Percentiles rank a stretch among this genome's conserved stretches.
phyloP scores from a whole-genome alignment of 64 coral and sea anemone species.

The Stylophora pistillata region DNA sequence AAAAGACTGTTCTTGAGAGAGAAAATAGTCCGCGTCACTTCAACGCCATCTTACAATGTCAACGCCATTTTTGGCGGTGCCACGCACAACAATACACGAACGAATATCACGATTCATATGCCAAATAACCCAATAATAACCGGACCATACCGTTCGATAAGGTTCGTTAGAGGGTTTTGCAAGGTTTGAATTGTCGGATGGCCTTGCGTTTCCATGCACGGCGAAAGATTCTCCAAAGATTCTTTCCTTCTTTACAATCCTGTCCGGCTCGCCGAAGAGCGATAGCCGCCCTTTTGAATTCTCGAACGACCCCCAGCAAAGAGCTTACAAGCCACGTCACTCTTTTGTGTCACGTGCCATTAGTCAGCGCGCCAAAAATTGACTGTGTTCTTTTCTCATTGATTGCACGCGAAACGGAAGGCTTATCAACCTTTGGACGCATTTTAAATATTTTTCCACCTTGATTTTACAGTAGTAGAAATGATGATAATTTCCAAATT shows the following conservation, averaged over 20 bases:
- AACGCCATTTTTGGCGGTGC: constrained; percentile 90
- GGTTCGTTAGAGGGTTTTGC: constrained; percentile 84
- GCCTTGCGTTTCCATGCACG: constrained; percentile 99
- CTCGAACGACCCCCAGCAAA: constrained; percentile 93
- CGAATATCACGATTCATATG: constrained; percentile 63
- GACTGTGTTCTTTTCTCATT: constrained; percentile 9
- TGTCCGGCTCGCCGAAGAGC: constrained; percentile 82
- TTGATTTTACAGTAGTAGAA: not conserved
- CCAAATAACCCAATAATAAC: constrained; percentile 68
- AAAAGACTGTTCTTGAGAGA: constrained; percentile 44
- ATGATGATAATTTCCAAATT: too few relatives aligned
- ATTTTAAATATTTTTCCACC: not conserved
- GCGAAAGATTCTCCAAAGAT: constrained; percentile 81
- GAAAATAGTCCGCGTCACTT: constrained; percentile 85
- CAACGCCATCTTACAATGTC: constrained; percentile 80
- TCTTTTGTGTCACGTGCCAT: constrained; percentile 67
- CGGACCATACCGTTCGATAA: constrained; percentile 97
- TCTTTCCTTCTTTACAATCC: constrained; percentile 57
- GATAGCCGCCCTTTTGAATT: constrained; percentile 99
- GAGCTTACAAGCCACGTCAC: constrained; percentile 82
- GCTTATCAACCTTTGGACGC: too few relatives aligned
- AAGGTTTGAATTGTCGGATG: constrained; percentile 98
- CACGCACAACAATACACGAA: constrained; percentile 72
- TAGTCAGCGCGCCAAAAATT: constrained; percentile 76
- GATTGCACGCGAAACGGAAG: too few relatives aligned